Evolutionary conservation across 1,140 invertebrate species (phyloP), one percentile per base, ranked within the genome.

Genomic region (Episyrphus balteatus): DNA sequence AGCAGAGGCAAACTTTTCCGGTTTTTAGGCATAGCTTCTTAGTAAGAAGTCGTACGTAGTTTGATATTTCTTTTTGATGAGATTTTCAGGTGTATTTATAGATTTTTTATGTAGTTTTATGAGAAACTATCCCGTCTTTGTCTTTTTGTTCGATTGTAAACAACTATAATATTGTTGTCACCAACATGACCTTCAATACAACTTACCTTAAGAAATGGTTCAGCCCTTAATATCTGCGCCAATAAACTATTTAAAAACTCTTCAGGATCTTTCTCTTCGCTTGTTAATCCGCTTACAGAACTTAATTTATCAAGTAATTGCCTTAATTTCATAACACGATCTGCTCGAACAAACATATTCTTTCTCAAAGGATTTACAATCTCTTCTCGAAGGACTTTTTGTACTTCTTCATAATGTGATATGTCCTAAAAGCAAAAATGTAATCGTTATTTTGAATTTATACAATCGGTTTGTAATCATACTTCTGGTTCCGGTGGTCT

Each of bases 191-290:
- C n/a, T n/a, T n/a, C n/a, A n/a, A n/a, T n/a, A n/a, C n/a, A n/a
- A 34, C 10, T 26, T 47, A 68, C 66, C 57, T 91, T 88, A 32
- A 93, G 69, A 67, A 90, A 91, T 10, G 89, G 89, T 54, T 95
- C 89, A 6, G 91, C 88, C 64, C 86, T 81, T 47, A 96, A 71
- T 54, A 92, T 84, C 72, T 96, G 86, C 12, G 88, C 84, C 12
- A 97, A 80, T 30, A 97, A 70, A 14, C 88, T 86, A 49, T 92
- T 93, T n/a, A 97, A 69, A 71, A 97, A 96, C 71, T 97, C 93
- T 75, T 96, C 92, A 3, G 93, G 92, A 77, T 98, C 92, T 83
- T 85, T 94, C 65, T 94, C 91, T 76, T 94, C 90, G 52, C 79
- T 83, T 14, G 89, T 92, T 52, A 94, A 78, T 1, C 91, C 93